A percentile compares a stretch with the other conserved stretches of the same genome.
Conservation (phyloP, 2,888 invertebrate genomes). For the Bibio marci region DNA sequence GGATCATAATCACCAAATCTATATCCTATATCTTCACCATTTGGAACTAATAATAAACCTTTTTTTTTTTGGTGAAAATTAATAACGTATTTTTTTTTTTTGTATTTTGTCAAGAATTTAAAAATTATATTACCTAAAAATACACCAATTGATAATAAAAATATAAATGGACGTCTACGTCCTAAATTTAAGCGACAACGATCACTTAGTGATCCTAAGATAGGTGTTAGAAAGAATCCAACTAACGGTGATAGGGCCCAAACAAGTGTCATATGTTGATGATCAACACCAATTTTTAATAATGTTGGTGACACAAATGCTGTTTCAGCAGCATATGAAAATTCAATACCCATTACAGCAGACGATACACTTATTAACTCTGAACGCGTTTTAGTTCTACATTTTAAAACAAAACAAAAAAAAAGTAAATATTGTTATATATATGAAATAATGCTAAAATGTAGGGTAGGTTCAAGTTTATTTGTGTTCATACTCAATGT, state of each 20-base stretch:
- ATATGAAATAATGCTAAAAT: too few relatives aligned
- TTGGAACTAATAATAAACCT: conserved; percentile 82
- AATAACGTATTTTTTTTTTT: conserved; percentile 9
- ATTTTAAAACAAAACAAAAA: not conserved
- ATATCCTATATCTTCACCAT: conserved; percentile 74
- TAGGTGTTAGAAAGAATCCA: conserved; percentile 86
- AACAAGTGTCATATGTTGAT: conserved; percentile 85
- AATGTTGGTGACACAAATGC: conserved; percentile 92
- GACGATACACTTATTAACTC: conserved; percentile 80
- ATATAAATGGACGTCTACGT: conserved; percentile 79
- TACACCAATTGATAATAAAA: conserved; percentile 76
- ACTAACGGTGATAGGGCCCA: conserved; percentile 91
- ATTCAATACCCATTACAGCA: conserved; percentile 94
- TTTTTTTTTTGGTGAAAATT: conserved; percentile 3
- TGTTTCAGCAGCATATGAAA: conserved; percentile 94
- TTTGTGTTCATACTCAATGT: too few relatives aligned
- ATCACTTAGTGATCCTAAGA: conserved; percentile 84
- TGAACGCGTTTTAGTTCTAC: conserved; percentile 55
- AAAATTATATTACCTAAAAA: conserved; percentile 76
- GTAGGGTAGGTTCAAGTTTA: too few relatives aligned
- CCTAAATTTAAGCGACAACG: conserved; percentile 67
- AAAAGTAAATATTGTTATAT: too few relatives aligned
- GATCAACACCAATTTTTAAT: conserved; percentile 80
- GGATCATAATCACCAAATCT: conserved; percentile 53
- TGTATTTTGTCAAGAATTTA: not conserved